A percentile compares a stretch with the other conserved stretches of the same genome.
phyloP scores from a whole-genome alignment of 1,140 invertebrate species.

The Brachionus paranguensis region DNA sequence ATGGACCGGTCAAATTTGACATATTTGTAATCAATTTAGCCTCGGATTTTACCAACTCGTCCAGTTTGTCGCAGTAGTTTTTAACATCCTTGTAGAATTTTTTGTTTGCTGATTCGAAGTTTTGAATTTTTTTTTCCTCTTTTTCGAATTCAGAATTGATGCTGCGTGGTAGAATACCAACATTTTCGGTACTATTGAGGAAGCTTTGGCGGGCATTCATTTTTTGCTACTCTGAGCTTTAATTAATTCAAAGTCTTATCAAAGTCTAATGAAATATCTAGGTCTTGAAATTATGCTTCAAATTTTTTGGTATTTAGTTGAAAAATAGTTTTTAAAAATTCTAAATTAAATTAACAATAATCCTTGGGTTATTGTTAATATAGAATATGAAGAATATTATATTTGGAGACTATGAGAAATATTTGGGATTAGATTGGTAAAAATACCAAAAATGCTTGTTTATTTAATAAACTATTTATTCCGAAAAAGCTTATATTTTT shows the following conservation, averaged over 20 bases:
- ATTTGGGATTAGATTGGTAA: too few species aligned
- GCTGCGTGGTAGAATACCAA: neutral
- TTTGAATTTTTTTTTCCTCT: conserved; percentile 38
- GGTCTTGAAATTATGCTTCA: neutral
- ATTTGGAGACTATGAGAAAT: too few species aligned
- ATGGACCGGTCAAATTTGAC: neutral
- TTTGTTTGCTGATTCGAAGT: conserved; percentile 23
- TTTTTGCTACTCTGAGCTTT: neutral
- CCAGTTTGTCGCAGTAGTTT: conserved; percentile 20
- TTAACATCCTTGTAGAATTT: conserved; percentile 35
- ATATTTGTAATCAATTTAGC: neutral
- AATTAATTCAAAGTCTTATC: neutral
- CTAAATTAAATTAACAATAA: neutral
- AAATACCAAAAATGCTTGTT: too few species aligned
- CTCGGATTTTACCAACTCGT: conserved; percentile 14
- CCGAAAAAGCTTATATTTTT: too few species aligned
- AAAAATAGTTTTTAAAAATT: neutral
- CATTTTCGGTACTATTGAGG: neutral
- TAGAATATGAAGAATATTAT: too few species aligned
- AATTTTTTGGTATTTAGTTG: neutral
- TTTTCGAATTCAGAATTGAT: conserved; percentile 26
- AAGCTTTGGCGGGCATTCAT: conserved; percentile 23
- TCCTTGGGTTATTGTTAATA: too few species aligned
- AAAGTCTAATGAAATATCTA: neutral
- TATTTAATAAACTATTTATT: too few species aligned